phyloP scores from a whole-genome alignment of 2,888 invertebrate species.

The Ophion obscuratus region DNA sequence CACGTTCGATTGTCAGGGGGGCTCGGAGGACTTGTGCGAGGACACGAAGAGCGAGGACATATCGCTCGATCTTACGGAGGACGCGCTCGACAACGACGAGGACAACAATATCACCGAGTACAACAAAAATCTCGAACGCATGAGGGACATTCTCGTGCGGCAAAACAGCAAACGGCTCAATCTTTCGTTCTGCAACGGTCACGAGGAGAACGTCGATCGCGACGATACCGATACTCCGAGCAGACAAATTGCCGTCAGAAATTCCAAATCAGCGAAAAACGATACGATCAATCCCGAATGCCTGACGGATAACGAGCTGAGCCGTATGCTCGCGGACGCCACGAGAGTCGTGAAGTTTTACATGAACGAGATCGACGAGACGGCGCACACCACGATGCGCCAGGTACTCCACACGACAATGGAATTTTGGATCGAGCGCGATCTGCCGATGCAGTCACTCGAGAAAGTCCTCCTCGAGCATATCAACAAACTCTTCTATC shows the following conservation, averaged over 20 bases:
- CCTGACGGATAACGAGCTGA: constrained; percentile 67
- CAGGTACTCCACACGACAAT: constrained; percentile 80
- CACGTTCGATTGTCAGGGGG: constrained; percentile 83
- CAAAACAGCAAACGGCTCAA: constrained; percentile 45
- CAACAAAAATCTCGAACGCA: constrained; percentile 56
- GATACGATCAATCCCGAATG: constrained; percentile 20
- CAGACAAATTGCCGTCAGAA: constrained; percentile 9
- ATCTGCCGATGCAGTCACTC: constrained; percentile 84
- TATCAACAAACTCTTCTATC: constrained; percentile 84
- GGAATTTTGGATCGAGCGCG: constrained; percentile 84
- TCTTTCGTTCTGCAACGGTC: constrained; percentile 40
- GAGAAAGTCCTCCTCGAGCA: constrained; percentile 86
- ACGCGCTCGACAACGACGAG: constrained; percentile 70
- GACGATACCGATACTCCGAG: not conserved
- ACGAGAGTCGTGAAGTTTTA: constrained; percentile 80
- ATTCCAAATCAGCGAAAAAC: constrained; percentile 18
- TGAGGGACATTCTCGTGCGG: constrained; percentile 42
- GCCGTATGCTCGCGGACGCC: constrained; percentile 68
- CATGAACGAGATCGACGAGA: constrained; percentile 79
- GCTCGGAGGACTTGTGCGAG: constrained; percentile 82
- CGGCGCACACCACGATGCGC: constrained; percentile 76
- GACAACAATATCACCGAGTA: constrained; percentile 53
- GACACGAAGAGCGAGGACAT: constrained; percentile 76
- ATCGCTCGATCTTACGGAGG: constrained; percentile 73
- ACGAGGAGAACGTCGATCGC: not conserved